A percentile compares a stretch with the other conserved stretches of the same genome.
Conservation (phyloP, 2,888 invertebrate genomes). For the Cancer borealis region DNA sequence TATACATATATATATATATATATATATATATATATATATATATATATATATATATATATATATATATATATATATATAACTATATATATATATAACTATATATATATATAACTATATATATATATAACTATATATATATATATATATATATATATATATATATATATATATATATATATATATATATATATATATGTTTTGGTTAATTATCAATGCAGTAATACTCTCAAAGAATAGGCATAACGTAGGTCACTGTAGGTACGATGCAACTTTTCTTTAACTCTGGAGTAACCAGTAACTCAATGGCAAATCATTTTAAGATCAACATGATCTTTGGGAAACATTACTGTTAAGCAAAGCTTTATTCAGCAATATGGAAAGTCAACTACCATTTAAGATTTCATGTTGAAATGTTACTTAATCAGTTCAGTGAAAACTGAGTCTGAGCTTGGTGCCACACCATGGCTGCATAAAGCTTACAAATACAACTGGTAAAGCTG, state of each 20-base stretch:
- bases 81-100: too few relatives aligned
- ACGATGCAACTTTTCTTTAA: conserved; percentile 41
- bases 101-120: too few relatives aligned
- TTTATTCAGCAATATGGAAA: conserved; percentile 52
- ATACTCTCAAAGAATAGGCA: conserved; percentile 33
- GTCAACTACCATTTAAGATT: conserved; percentile 16
- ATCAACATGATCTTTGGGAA: conserved; percentile 48
- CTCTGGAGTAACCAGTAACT: conserved; percentile 18
- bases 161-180: neutral
- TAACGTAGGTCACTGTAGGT: conserved; percentile 44
- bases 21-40: too few relatives aligned
- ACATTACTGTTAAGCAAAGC: conserved; percentile 48
- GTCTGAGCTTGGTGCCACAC: neutral
- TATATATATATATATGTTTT: neutral
- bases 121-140: too few relatives aligned
- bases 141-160: too few relatives aligned
- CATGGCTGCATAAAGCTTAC: conserved; percentile 59
- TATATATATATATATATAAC: too few relatives aligned
- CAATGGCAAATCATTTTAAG: conserved; percentile 9
- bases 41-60: too few relatives aligned
- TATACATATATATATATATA: neutral
- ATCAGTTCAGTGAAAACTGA: neutral
- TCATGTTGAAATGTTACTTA: neutral
- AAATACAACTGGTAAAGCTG: conserved; percentile 48
- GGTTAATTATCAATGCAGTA: neutral